A percentile compares a stretch with the other conserved stretches of the same genome.
These are phyloP conservation scores for Vanessa tameamea DNA, from an alignment of 1,140 invertebrate genomes.

Conservation along the genomic window DNA sequence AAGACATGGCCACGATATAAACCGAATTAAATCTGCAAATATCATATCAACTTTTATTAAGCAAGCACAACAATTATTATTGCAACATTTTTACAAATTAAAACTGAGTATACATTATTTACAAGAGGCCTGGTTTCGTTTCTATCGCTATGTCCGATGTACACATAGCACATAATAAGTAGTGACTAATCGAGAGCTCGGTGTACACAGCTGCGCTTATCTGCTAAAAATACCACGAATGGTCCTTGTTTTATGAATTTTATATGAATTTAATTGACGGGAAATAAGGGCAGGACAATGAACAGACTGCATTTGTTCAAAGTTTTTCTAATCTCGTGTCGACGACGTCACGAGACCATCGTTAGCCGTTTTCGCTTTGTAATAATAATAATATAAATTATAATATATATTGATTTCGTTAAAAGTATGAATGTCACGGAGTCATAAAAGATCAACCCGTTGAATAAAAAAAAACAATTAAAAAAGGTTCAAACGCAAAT, in stretches of 20 bases:
- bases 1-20: no score
- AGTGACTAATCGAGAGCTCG: conserved; percentile 20
- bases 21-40: no score
- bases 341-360: no score
- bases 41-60: no score
- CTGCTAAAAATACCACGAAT: conserved; percentile 9
- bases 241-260: conserved; percentile 10
- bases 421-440: no score
- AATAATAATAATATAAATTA: no score
- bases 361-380: no score
- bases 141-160: neutral
- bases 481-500: no score
- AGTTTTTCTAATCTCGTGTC: neutral
- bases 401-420: no score
- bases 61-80: neutral
- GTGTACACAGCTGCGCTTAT: conserved; percentile 25
- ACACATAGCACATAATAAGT: conserved; percentile 11
- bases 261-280: conserved; percentile 12
- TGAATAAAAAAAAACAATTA: no score
- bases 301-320: neutral
- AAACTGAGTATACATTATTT: conserved; percentile 12
- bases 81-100: neutral
- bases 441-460: no score
- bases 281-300: conserved; percentile 9
- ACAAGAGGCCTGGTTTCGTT: conserved; percentile 15